A percentile compares a stretch with the other conserved stretches of the same genome.
phyloP scores from a whole-genome alignment of 2,888 invertebrate species.

The Leucozona laternaria region DNA sequence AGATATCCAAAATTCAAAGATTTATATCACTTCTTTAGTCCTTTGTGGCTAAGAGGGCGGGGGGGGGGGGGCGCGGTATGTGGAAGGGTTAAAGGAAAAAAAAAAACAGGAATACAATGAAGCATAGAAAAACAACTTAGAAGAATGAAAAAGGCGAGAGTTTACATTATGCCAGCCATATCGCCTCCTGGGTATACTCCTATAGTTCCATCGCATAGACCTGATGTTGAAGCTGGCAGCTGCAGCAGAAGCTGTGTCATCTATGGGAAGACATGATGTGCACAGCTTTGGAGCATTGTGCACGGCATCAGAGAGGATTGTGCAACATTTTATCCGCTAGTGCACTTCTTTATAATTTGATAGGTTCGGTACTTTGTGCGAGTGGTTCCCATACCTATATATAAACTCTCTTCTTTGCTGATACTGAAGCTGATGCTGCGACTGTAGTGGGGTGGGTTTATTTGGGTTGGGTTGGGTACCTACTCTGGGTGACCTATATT shows the following conservation, averaged over 20 bases:
- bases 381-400: conserved; percentile 29
- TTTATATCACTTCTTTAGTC: conserved; percentile 58
- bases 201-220: not conserved
- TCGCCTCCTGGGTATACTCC: conserved; percentile 8
- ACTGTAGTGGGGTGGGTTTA: too few relatives aligned
- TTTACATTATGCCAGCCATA: conserved; percentile 47
- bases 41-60: not conserved
- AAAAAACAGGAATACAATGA: conserved; percentile 1
- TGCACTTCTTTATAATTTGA: conserved; percentile 74
- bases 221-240: not conserved
- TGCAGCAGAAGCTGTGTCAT: conserved; percentile 16
- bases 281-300: conserved; percentile 35
- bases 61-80: too few relatives aligned
- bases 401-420: conserved; percentile 27
- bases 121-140: conserved; percentile 23
- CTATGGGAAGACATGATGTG: conserved; percentile 59
- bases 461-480: not conserved
- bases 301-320: conserved; percentile 47
- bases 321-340: conserved; percentile 69
- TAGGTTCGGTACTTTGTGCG: conserved; percentile 59
- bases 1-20: conserved; percentile 73
- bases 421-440: conserved; percentile 20
- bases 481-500: conserved; percentile 58
- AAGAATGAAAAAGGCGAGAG: conserved; percentile 25
- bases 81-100: too few relatives aligned